phyloP scores from a whole-genome alignment of 2,888 invertebrate genomes.

The Ischnura elegans region DNA sequence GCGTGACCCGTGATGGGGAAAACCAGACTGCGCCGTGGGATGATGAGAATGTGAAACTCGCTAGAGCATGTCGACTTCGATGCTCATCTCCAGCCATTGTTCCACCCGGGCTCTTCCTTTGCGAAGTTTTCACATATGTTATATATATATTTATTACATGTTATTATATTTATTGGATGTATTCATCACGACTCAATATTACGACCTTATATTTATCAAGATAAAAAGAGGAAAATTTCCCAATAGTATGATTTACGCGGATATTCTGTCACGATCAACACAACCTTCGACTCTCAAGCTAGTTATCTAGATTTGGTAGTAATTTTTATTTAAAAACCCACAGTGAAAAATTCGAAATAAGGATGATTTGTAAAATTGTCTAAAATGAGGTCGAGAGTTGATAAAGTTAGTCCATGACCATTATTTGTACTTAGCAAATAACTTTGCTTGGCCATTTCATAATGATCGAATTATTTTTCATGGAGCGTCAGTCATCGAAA shows the following conservation, averaged over 20 bases:
- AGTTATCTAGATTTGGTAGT: too few relatives aligned
- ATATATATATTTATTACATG: too few relatives aligned
- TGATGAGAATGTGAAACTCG: neutral
- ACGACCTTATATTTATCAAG: neutral
- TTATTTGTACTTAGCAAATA: too few relatives aligned
- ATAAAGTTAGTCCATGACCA: too few relatives aligned
- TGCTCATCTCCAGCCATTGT: neutral
- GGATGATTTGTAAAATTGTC: too few relatives aligned
- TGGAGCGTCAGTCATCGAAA: too few relatives aligned
- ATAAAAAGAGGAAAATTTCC: neutral
- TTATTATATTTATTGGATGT: too few relatives aligned
- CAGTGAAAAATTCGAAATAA: too few relatives aligned
- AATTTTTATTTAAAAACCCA: too few relatives aligned
- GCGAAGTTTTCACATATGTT: neutral
- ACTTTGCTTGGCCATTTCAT: too few relatives aligned
- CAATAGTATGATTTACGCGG: neutral
- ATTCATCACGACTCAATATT: neutral
- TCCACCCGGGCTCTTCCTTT: neutral
- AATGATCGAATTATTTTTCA: too few relatives aligned
- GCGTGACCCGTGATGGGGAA: neutral
- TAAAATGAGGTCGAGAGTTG: too few relatives aligned
- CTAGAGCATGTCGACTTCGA: neutral
- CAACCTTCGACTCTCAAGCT: neutral
- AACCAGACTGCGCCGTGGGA: neutral
- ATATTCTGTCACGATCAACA: neutral